Evolutionary conservation across 2,797 vertebrate species (phyloP), one percentile per base, ranked within the genome.

Genomic region (Acanthurus lineatus): DNA sequence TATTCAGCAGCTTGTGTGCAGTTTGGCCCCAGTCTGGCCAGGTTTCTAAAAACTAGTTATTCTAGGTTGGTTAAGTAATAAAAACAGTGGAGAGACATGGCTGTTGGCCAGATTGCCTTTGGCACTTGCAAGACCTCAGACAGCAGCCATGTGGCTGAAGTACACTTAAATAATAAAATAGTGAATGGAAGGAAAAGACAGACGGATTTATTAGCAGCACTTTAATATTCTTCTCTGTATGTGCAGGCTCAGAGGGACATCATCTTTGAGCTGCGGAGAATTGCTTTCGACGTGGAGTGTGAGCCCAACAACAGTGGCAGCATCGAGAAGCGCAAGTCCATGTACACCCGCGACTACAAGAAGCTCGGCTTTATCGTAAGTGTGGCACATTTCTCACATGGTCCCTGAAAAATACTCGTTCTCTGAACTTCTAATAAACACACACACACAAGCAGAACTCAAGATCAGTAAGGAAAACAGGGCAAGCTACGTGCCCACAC

Each of bases 331-430:
- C 96, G 98, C 91, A 99, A 99, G 91, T 99, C 98, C 76, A 99
- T 99, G 98, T 99, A 99, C 90, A 99, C 98, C 0, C 95, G 98
- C 10, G 98, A 99, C 94, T 99, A 99, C 80, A 99, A 99, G 89
- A 99, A 99, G 65, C 97, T 99, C 9, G 98, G 98, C 74, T 99
- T 99, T 88, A 98, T 99, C 28, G 98, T 99, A 81, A 98, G 98
- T 97, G 28, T 54, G 8, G 5, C n/a, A 3, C 5, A 1, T 35
- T 42, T 66, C 44, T 53, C 22, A 56, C 9, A 20, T 38, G 20
- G 12, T 48, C 11, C 59, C 7, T 5, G 42, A 2, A 48, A 57
- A 35, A 40, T 17, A 14, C 38, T 60, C 10, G 2, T 65, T 69
- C 56, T 61, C 59, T 73, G 44, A 42, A 35, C 32, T 35, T 35